A percentile compares a stretch with the other conserved stretches of the same genome.
These are phyloP conservation scores for Odocoileus hemionus DNA, from an alignment of 2,113 vertebrate species.

Conservation along the genomic window DNA sequence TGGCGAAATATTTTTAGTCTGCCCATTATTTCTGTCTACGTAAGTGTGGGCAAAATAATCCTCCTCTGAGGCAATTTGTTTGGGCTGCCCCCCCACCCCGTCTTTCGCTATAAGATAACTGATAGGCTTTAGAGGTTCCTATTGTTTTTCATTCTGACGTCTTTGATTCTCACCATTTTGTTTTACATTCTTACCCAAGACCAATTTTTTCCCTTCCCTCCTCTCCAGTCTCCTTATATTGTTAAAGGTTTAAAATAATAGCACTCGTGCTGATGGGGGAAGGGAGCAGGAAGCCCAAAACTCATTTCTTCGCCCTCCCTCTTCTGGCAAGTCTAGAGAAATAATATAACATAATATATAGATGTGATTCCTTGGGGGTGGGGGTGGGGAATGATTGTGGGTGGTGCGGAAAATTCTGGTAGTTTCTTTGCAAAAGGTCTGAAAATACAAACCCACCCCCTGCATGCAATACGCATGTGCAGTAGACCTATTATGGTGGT, in stretches of 20 bases:
- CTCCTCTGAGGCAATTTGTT: conserved; percentile 32
- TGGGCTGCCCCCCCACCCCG: neutral
- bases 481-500: conserved; percentile 75
- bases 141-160: conserved; percentile 69
- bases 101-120: conserved; percentile 25
- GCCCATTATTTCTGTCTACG: conserved; percentile 45
- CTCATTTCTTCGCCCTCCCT: conserved; percentile 71
- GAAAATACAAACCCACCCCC: conserved; percentile 76
- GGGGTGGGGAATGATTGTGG: conserved; percentile 72
- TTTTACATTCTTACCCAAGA: conserved; percentile 70
- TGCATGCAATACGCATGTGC: conserved; percentile 74
- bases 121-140: conserved; percentile 5
- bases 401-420: conserved; percentile 78
- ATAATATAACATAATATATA: conserved; percentile 78
- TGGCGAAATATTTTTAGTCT: conserved; percentile 56
- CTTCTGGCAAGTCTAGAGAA: conserved; percentile 74
- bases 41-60: conserved; percentile 46
- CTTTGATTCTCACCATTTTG: conserved; percentile 74
- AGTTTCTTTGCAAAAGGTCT: conserved; percentile 75
- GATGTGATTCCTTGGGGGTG: conserved; percentile 68
- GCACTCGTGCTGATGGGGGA: conserved; percentile 69
- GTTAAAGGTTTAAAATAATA: conserved; percentile 76
- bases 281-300: conserved; percentile 72
- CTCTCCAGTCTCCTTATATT: conserved; percentile 66
- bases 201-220: conserved; percentile 71